Conservation (phyloP, 2,113 vertebrate genomes). For the Gobio gobio region DNA sequence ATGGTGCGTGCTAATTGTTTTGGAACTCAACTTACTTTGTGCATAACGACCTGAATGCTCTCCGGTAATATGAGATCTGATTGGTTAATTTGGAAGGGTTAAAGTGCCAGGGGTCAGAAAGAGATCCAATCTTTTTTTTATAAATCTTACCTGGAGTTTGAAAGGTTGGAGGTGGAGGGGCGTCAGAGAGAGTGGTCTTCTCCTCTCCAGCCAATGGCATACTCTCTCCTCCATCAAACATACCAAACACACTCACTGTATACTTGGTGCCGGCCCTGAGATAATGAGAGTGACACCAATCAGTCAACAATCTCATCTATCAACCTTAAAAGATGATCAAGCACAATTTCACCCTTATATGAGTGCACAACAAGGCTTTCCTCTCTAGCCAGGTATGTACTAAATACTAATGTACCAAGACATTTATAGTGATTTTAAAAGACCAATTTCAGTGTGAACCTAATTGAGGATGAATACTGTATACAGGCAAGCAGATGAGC, state of each 20-base stretch:
- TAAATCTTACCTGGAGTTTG: conserved; percentile 65
- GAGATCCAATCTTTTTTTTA: background rate
- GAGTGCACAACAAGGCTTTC: background rate
- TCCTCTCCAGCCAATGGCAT: conserved; percentile 92
- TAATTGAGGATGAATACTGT: background rate
- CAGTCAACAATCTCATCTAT: background rate
- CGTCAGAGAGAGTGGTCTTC: conserved; percentile 91
- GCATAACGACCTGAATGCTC: background rate
- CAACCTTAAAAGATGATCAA: background rate
- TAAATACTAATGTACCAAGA: background rate
- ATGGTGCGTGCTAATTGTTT: background rate
- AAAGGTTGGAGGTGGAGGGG: conserved; percentile 70
- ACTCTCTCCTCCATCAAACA: conserved; percentile 97
- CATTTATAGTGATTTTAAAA: background rate
- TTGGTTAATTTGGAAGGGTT: background rate
- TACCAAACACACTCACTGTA: conserved; percentile 91
- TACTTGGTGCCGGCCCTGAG: conserved; percentile 93
- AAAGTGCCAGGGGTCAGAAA: background rate
- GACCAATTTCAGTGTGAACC: background rate
- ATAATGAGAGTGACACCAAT: background rate
- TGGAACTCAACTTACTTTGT: background rate
- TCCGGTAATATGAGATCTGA: background rate
- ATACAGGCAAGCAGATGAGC: background rate
- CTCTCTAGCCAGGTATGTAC: background rate
- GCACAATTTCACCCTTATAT: background rate